Conservation (phyloP, 1,140 invertebrate species). For the Steinernema khuongi region DNA sequence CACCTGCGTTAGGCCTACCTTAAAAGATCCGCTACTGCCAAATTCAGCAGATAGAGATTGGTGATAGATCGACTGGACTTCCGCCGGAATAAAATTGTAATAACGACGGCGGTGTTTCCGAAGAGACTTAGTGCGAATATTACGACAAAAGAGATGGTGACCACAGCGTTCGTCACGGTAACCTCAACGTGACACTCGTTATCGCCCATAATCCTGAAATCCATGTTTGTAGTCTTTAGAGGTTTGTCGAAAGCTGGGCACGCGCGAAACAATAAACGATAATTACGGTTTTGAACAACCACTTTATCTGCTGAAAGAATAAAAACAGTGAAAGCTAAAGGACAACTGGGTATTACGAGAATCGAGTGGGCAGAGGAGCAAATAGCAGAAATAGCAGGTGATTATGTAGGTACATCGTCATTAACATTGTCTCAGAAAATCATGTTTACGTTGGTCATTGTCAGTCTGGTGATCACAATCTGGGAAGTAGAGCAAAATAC, state of each 20-base stretch:
- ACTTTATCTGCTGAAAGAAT: too few species aligned
- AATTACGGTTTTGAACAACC: too few species aligned
- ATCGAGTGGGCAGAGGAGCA: too few species aligned
- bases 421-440: too few species aligned
- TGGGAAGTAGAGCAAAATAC: too few species aligned
- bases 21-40: constrained; percentile 38
- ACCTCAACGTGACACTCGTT: constrained; percentile 5
- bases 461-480: too few species aligned
- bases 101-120: constrained; percentile 6
- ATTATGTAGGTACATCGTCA: too few species aligned
- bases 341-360: too few species aligned
- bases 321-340: too few species aligned
- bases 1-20: constrained; percentile 23
- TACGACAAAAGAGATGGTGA: constrained; percentile 1
- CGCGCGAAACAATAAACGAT: not conserved
- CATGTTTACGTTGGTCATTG: too few species aligned
- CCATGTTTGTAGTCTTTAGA: not conserved
- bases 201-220: constrained; percentile 2
- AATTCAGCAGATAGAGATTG: constrained; percentile 38
- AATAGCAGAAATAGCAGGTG: too few species aligned
- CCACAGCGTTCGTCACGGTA: not conserved
- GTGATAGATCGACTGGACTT: constrained; percentile 29
- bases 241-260: not conserved
- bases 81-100: not conserved
- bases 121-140: not conserved